Evolutionary conservation across 2,113 vertebrate genomes (phyloP).

Genomic region (Lipophrys pholis): DNA sequence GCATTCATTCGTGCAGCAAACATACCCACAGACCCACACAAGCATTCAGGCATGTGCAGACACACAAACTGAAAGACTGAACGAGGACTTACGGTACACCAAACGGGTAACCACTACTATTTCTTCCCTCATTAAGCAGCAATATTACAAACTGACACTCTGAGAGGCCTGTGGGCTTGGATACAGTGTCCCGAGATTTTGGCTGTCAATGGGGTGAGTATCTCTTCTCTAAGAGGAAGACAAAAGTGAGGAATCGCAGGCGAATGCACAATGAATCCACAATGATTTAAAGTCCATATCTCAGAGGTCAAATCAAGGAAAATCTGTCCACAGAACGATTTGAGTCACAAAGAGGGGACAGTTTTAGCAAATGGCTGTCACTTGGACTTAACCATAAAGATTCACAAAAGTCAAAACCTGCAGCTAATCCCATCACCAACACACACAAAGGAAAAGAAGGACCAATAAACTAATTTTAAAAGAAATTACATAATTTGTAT

Average conservation of each 20-base stretch:
- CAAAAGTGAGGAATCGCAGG: constrained; percentile 40
- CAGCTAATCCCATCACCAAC: no score
- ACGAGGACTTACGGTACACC: constrained; percentile 48
- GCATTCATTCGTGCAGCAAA: constrained; percentile 48
- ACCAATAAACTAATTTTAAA: no score
- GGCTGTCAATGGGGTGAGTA: constrained; percentile 32
- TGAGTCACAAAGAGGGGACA: constrained; percentile 24
- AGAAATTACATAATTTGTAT: no score
- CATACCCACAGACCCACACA: constrained; percentile 44
- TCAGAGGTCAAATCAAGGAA: constrained; percentile 54
- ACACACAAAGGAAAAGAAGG: no score
- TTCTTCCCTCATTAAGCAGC: constrained; percentile 73
- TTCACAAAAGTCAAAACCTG: no score
- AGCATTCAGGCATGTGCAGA: constrained; percentile 39
- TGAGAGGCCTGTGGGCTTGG: constrained; percentile 63
- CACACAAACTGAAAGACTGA: constrained; percentile 36
- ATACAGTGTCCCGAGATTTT: constrained; percentile 58
- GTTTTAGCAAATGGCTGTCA: not conserved
- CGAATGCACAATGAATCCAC: constrained; percentile 42
- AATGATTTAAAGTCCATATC: constrained; percentile 50
- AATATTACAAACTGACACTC: constrained; percentile 67
- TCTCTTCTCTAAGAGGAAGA: constrained; percentile 63
- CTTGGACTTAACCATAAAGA: no score
- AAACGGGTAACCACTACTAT: constrained; percentile 65
- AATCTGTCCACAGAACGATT: constrained; percentile 41